phyloP scores from a whole-genome alignment of 2,888 invertebrate species.

The Caenorhabditis imperialis region DNA sequence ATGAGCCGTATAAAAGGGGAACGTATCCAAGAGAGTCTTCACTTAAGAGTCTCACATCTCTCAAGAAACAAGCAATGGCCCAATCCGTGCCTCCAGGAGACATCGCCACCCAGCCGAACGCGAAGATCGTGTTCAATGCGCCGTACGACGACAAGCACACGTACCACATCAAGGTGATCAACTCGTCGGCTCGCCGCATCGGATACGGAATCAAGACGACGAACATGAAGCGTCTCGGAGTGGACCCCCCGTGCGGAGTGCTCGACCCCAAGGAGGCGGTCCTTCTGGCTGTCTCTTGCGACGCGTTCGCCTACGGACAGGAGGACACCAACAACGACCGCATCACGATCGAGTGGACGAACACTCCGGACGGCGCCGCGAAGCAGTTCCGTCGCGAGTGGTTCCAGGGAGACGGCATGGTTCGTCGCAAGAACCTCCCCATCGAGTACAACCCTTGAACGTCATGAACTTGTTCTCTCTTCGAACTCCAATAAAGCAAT shows the following conservation, averaged over 20 bases:
- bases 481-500: too few species aligned
- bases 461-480: too few species aligned
- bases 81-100: conserved; percentile 67
- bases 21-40: too few species aligned
- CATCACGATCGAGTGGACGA: conserved; percentile 66
- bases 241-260: too few species aligned
- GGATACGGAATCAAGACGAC: conserved; percentile 57
- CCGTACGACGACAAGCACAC: conserved; percentile 72
- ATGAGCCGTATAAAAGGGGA: too few species aligned
- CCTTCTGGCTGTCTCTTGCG: background rate
- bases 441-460: conserved; percentile 50
- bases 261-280: too few species aligned
- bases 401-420: conserved; percentile 68
- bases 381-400: conserved; percentile 65
- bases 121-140: conserved; percentile 70
- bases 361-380: conserved; percentile 62
- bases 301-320: conserved; percentile 5
- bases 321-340: conserved; percentile 66
- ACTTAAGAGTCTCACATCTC: too few species aligned
- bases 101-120: conserved; percentile 62
- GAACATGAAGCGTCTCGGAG: too few species aligned
- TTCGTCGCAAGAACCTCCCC: conserved; percentile 62
- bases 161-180: conserved; percentile 59
- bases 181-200: conserved; percentile 62
- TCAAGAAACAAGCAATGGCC: too few species aligned